A percentile compares a stretch with the other conserved stretches of the same genome.
Conservation (phyloP, 2,113 vertebrate species). For the Grammomys surdaster region DNA sequence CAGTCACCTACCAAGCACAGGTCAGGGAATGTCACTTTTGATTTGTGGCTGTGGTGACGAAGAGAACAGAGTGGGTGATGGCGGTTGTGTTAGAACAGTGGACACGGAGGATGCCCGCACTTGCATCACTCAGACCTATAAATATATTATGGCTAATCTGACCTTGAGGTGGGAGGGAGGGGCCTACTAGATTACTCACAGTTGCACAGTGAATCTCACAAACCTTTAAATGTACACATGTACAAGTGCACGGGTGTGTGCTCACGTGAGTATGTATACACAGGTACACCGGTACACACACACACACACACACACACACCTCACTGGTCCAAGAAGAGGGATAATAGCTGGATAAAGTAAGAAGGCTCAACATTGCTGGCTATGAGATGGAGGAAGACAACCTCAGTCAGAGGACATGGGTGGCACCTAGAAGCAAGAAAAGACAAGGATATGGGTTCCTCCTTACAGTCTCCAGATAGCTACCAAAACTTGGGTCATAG, state of each 20-base stretch:
- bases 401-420: neutral
- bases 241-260: too few relatives aligned
- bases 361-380: neutral
- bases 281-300: neutral
- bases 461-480: neutral
- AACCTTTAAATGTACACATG: neutral
- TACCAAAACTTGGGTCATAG: neutral
- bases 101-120: too few relatives aligned
- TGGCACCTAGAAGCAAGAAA: neutral
- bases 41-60: neutral
- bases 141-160: neutral
- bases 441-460: neutral
- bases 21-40: neutral
- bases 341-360: neutral
- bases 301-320: neutral
- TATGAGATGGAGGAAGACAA: neutral
- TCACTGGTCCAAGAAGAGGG: neutral
- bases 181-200: neutral
- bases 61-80: neutral
- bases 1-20: neutral
- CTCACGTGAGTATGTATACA: too few relatives aligned
- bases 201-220: neutral
- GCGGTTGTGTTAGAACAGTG: neutral
- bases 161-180: neutral
- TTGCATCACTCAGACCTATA: neutral